These are phyloP conservation scores for Cheilosia vulpina DNA, from an alignment of 2,888 invertebrate species.

Conservation along the genomic window DNA sequence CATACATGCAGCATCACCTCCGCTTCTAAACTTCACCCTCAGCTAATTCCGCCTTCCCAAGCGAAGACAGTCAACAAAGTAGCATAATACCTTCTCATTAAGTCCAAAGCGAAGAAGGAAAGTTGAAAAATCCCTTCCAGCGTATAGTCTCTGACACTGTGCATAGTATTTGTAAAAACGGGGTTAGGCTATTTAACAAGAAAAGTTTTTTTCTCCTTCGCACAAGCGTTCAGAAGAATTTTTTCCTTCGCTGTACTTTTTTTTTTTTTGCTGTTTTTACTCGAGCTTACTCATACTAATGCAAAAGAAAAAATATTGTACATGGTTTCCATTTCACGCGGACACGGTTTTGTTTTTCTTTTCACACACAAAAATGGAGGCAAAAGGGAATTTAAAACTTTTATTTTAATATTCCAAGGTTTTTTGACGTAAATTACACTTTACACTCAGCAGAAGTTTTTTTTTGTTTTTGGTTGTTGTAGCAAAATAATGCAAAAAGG, in stretches of 20 bases:
- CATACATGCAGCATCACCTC: background rate
- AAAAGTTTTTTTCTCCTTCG: slow-evolving; percentile 41
- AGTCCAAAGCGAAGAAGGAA: slow-evolving; percentile 32
- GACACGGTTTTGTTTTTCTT: slow-evolving; percentile 13
- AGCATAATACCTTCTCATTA: slow-evolving; percentile 56
- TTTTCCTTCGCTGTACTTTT: background rate
- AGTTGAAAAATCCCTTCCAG: slow-evolving; percentile 13
- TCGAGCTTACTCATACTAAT: background rate
- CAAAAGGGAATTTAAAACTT: slow-evolving; percentile 35
- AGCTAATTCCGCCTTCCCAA: slow-evolving; percentile 3
- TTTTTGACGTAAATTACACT: slow-evolving; percentile 61
- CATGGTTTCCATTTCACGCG: slow-evolving; percentile 41
- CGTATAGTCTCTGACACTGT: background rate
- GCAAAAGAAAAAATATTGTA: background rate
- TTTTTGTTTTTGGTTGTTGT: background rate
- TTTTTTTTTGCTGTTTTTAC: slow-evolving; percentile 10
- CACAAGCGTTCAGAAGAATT: background rate
- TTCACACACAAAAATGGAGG: background rate
- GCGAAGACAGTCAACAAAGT: background rate
- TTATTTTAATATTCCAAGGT: slow-evolving; percentile 55
- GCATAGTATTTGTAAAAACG: slow-evolving; percentile 7
- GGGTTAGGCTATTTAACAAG: slow-evolving; percentile 64
- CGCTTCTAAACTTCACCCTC: background rate
- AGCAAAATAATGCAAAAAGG: slow-evolving; percentile 17
- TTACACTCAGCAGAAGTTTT: slow-evolving; percentile 28